phyloP scores from a whole-genome alignment of 1,140 invertebrate genomes.

The Varroa destructor region DNA sequence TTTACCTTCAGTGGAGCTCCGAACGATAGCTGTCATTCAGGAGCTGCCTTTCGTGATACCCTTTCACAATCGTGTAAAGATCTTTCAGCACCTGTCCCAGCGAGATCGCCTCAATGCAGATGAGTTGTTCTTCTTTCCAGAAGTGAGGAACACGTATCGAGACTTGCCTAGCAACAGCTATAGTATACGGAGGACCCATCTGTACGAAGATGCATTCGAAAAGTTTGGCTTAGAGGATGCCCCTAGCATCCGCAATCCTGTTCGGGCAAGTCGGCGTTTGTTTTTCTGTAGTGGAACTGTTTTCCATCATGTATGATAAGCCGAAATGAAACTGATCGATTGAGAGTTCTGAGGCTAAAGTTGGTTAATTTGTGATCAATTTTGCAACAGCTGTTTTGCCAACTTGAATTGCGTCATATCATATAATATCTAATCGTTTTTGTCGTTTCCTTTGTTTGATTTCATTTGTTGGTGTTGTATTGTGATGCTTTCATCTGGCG shows the following conservation, averaged over 20 bases:
- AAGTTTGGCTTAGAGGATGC: conserved; percentile 78
- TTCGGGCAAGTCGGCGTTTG: neutral
- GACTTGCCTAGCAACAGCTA: conserved; percentile 38
- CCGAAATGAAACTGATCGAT: too few relatives aligned
- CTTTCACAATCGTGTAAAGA: conserved; percentile 65
- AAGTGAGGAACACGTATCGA: conserved; percentile 47
- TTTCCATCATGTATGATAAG: too few relatives aligned
- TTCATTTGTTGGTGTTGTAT: neutral
- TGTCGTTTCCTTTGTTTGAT: neutral
- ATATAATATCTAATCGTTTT: too few relatives aligned
- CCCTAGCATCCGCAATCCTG: conserved; percentile 32
- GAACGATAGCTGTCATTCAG: conserved; percentile 69
- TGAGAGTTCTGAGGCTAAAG: too few relatives aligned
- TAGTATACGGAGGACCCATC: conserved; percentile 68
- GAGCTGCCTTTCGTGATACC: conserved; percentile 85
- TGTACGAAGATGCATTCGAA: conserved; percentile 95
- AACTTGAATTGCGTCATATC: too few relatives aligned
- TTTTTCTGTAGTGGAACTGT: too few relatives aligned
- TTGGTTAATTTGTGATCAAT: too few relatives aligned
- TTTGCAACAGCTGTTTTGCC: too few relatives aligned
- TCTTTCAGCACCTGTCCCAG: conserved; percentile 30
- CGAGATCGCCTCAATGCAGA: conserved; percentile 21
- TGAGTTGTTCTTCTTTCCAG: conserved; percentile 52
- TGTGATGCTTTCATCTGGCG: neutral
- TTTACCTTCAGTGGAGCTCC: conserved; percentile 57